A percentile compares a stretch with the other conserved stretches of the same genome.
Evolutionary conservation across 2,888 invertebrate species (phyloP).

Genomic region (Orchesella flavescens): DNA sequence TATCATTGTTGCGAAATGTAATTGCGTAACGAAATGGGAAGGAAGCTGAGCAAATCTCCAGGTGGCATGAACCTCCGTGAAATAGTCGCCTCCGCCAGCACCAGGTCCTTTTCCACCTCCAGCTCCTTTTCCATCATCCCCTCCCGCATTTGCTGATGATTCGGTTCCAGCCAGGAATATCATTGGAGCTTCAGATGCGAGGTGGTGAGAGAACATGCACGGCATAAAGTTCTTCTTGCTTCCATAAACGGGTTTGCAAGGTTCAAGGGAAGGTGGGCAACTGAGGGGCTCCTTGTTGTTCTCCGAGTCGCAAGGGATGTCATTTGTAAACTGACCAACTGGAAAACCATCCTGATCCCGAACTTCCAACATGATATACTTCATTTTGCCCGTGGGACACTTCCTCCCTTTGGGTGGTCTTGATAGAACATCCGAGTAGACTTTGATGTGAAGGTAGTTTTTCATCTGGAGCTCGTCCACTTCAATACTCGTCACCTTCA

Average conservation of each 20-base stretch:
- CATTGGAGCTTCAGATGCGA: not conserved
- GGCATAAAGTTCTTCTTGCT: constrained; percentile 10
- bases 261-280: too few relatives aligned
- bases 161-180: constrained; percentile 15
- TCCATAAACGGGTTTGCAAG: not conserved
- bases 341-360: constrained; percentile 50
- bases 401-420: not conserved
- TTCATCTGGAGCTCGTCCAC: constrained; percentile 29
- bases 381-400: constrained; percentile 49
- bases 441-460: constrained; percentile 56
- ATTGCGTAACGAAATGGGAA: not conserved
- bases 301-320: not conserved
- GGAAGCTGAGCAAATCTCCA: constrained; percentile 35
- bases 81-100: not conserved
- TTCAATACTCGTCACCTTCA: constrained; percentile 33
- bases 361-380: constrained; percentile 44
- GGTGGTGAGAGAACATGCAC: constrained; percentile 28
- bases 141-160: not conserved
- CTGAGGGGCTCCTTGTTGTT: too few relatives aligned
- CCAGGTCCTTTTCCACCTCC: too few relatives aligned
- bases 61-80: constrained; percentile 51
- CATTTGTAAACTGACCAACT: constrained; percentile 46
- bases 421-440: not conserved
- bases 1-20: constrained; percentile 39
- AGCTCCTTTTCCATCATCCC: not conserved